phyloP scores from a whole-genome alignment of 92 coral and sea anemone genomes.

The Umimayanthus chanpuru region DNA sequence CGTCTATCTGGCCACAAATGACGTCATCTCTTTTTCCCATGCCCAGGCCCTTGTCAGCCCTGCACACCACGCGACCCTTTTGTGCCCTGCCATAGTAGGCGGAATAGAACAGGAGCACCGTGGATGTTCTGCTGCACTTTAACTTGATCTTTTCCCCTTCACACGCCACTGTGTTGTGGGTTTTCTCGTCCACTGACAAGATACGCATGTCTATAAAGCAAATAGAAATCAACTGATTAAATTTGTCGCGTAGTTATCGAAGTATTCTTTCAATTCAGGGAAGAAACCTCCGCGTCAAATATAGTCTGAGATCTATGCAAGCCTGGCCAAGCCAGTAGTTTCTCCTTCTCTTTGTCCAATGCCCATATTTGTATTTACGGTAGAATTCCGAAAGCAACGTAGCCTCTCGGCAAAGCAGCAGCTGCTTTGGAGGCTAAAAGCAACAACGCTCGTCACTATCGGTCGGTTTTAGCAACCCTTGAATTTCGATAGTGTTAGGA shows the following conservation, averaged over 20 bases:
- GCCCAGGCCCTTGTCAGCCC: background rate
- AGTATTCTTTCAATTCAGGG: too few species aligned
- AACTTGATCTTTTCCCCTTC: slow-evolving; percentile 31
- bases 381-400: too few species aligned
- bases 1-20: slow-evolving; percentile 9
- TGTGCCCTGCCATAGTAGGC: slow-evolving; percentile 29
- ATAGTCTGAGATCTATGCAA: too few species aligned
- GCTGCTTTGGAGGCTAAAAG: too few species aligned
- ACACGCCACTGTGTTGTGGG: slow-evolving; percentile 24
- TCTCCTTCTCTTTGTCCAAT: too few species aligned
- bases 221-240: background rate
- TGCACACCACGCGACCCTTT: slow-evolving; percentile 40
- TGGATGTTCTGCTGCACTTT: slow-evolving; percentile 13
- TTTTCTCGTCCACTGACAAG: slow-evolving; percentile 11
- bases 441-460: too few species aligned
- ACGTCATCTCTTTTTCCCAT: slow-evolving; percentile 11
- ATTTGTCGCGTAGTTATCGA: background rate
- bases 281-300: too few species aligned
- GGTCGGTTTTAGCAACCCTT: too few species aligned
- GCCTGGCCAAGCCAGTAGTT: too few species aligned
- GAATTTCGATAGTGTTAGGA: too few species aligned
- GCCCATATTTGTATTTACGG: too few species aligned
- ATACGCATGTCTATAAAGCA: background rate
- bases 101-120: slow-evolving; percentile 22
- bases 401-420: too few species aligned